These are phyloP conservation scores for Calliopum simillimum DNA, from an alignment of 2,888 invertebrate species.

Conservation along the genomic window DNA sequence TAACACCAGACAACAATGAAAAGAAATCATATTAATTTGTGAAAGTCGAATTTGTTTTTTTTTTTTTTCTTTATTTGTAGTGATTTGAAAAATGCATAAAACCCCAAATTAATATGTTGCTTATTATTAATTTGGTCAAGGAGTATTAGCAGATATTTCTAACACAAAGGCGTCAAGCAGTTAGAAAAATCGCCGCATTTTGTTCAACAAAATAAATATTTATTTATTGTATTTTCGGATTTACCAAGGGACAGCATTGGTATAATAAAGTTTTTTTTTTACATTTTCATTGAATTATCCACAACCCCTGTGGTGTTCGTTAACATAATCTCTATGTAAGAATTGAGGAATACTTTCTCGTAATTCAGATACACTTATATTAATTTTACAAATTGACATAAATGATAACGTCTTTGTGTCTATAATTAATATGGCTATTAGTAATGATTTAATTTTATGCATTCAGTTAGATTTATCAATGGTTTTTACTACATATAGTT, in stretches of 20 bases:
- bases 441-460: background rate
- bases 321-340: slow-evolving; percentile 16
- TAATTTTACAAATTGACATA: background rate
- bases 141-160: background rate
- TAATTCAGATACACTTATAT: slow-evolving; percentile 1
- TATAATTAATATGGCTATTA: slow-evolving; percentile 16
- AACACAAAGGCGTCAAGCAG: background rate
- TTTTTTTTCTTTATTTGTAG: background rate
- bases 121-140: slow-evolving; percentile 13
- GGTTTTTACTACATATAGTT: background rate
- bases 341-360: slow-evolving; percentile 5
- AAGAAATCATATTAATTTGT: slow-evolving; percentile 5
- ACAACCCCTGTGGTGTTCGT: slow-evolving; percentile 19
- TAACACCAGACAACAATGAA: background rate
- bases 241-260: background rate
- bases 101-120: slow-evolving; percentile 2
- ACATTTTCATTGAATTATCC: background rate
- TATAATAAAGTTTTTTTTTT: background rate
- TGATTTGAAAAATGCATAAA: background rate
- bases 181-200: slow-evolving; percentile 15
- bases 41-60: slow-evolving; percentile 8
- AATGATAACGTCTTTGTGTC: background rate
- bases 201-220: background rate
- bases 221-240: background rate
- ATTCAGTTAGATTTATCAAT: background rate